These are phyloP conservation scores for Mantis religiosa DNA, from an alignment of 2,888 invertebrate species.

Conservation along the genomic window DNA sequence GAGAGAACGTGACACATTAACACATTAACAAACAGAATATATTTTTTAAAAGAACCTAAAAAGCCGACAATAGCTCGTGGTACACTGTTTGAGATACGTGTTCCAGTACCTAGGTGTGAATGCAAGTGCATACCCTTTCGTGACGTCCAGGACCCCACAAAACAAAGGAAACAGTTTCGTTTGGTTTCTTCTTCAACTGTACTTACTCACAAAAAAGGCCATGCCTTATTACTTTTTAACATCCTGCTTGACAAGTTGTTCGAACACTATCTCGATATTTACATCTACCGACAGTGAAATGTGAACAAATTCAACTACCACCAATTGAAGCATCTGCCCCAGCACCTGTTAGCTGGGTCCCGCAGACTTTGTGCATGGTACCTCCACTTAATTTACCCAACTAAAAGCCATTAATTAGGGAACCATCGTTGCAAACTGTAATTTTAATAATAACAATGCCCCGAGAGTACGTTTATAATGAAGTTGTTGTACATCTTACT, in stretches of 20 bases:
- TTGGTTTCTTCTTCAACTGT: background rate
- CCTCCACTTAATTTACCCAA: background rate
- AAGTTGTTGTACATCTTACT: background rate
- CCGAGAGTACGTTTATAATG: background rate
- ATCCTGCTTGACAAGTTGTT: constrained; percentile 18
- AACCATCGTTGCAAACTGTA: background rate
- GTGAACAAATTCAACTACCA: constrained; percentile 23
- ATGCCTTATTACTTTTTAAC: background rate
- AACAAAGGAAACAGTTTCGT: background rate
- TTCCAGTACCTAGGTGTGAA: background rate
- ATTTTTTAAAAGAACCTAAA: too few species aligned
- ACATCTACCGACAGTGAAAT: constrained; percentile 25
- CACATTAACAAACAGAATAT: too few species aligned
- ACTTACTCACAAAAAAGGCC: background rate
- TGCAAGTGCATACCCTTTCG: background rate
- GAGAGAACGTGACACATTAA: too few species aligned
- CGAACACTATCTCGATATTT: constrained; percentile 10
- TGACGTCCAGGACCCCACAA: background rate
- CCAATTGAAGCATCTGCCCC: constrained; percentile 20
- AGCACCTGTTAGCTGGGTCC: background rate
- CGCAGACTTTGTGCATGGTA: background rate
- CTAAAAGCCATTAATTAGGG: background rate
- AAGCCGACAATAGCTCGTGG: too few species aligned
- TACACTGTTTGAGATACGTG: background rate
- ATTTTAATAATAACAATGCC: background rate